Base-by-base conservation (phyloP, 2,797 vertebrate species). In the Peromyscus melanophrys region DNA sequence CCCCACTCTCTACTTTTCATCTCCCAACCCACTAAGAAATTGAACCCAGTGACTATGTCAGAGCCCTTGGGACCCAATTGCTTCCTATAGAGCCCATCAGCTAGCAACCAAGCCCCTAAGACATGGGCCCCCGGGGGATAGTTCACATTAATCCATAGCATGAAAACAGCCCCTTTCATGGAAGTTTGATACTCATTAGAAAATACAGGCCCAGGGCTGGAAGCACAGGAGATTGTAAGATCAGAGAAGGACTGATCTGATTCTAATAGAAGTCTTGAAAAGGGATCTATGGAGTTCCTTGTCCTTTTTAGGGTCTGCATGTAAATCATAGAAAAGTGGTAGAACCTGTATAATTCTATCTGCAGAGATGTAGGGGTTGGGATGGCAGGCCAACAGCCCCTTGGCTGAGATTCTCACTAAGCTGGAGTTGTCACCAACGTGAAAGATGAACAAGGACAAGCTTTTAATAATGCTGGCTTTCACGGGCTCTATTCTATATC, bases 381-480 rank as follows among this genome's bases (percentile, higher is more conserved):
- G 57, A 16, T 4, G 40, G n/a, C 21, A 57, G 59, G 29, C 9
- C 9, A 89, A 40, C n/a, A 90, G 52, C 5, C 10, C 27, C 89
- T 97, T 93, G 97, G 97, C 23, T n/a, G 78, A 96, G 98, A 91
- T 23, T 65, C 90, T 94, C 90, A 94, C 61, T 87, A 96, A 96
- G 52, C 76, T 71, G 92, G 40, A 96, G 23, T 31, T 88, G 61
- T 91, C 49, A 46, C n/a, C n/a, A 49, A 93, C 95, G 81, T 94
- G 88, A 83, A 91, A 57, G 49, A 14, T 75, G 77, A 95, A 75
- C 94, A 90, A 97, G 85, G 89, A 81, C 13, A 90, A 88, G 77
- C 52, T 87, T 94, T 91, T 63, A 87, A 78, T 81, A 94, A 96
- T 96, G 89, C 85, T 85, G 85, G 78, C 19, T 71, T 49, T 96